Evolutionary conservation across 1,140 invertebrate genomes (phyloP).

Genomic region (Doryteuthis pealeii): DNA sequence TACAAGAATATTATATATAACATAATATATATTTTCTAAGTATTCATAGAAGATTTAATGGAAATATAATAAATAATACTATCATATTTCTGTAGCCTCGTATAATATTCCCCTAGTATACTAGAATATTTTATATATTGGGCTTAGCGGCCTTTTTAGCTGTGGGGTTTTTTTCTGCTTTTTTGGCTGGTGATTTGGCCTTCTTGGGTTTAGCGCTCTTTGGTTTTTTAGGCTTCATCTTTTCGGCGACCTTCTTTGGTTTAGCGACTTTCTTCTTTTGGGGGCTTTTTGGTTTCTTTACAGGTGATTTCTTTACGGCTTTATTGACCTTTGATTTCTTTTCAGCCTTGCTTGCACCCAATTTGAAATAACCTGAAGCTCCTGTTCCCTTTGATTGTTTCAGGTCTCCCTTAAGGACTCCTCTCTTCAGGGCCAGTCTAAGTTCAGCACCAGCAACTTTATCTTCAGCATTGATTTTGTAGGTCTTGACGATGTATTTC

Average conservation of each 20-base stretch:
- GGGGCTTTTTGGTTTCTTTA: constrained; percentile 28
- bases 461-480: constrained; percentile 51
- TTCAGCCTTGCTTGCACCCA: constrained; percentile 31
- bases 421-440: constrained; percentile 45
- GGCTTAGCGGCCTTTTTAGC: background rate
- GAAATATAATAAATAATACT: no score
- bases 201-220: constrained; percentile 28
- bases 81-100: no score
- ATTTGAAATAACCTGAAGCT: constrained; percentile 54
- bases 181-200: constrained; percentile 17
- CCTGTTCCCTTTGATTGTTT: constrained; percentile 56
- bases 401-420: constrained; percentile 42
- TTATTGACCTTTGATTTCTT: constrained; percentile 38
- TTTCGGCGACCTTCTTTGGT: constrained; percentile 23
- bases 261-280: constrained; percentile 26
- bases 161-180: background rate
- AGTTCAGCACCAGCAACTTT: constrained; percentile 44
- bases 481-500: constrained; percentile 56
- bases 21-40: no score
- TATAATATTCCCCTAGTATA: no score
- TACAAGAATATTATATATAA: no score
- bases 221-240: constrained; percentile 31
- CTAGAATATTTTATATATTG: no score
- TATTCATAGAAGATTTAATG: no score
- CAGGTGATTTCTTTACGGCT: no score